These are phyloP conservation scores for Pungitius pungitius DNA, from an alignment of 2,113 vertebrate species.

Conservation along the genomic window DNA sequence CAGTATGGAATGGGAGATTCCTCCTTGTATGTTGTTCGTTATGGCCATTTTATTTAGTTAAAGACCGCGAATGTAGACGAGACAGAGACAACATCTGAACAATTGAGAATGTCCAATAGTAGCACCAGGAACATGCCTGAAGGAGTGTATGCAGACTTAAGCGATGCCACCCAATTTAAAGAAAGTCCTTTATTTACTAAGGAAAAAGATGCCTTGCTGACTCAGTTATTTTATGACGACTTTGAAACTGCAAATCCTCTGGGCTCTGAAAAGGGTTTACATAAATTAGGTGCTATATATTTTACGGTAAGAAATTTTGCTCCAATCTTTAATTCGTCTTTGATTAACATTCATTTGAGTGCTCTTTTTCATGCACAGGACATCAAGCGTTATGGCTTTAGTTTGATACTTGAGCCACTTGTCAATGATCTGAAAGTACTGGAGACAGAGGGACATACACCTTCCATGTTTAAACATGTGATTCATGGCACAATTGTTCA, in stretches of 20 bases:
- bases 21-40: too few relatives aligned
- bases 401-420: background rate
- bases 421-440: background rate
- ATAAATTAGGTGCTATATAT: background rate
- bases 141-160: background rate
- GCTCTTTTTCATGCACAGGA: background rate
- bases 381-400: background rate
- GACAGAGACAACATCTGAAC: background rate
- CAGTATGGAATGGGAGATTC: too few relatives aligned
- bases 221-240: too few relatives aligned
- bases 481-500: slow-evolving; percentile 10
- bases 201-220: background rate
- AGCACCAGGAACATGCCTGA: background rate
- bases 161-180: background rate
- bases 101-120: background rate
- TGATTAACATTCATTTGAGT: background rate
- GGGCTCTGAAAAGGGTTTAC: background rate
- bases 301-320: background rate
- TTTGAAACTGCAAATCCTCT: background rate
- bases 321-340: background rate
- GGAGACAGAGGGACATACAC: background rate
- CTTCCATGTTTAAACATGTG: background rate
- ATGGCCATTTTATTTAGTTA: too few relatives aligned
- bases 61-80: background rate
- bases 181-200: too few relatives aligned